phyloP scores from a whole-genome alignment of 2,888 invertebrate species.

The Torymus tubicola region DNA sequence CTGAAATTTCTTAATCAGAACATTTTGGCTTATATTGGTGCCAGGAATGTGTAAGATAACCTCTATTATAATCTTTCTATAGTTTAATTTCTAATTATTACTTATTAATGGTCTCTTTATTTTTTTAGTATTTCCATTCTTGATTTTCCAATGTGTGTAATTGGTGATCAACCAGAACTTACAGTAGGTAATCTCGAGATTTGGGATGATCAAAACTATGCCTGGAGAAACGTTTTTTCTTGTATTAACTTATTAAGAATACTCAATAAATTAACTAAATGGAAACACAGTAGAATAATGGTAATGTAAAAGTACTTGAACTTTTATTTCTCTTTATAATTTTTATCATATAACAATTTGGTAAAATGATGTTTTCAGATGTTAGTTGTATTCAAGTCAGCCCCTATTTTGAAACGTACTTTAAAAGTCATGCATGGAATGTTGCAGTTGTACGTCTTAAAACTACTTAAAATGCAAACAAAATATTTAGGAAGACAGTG shows the following conservation, averaged over 20 bases:
- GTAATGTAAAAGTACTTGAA: constrained; percentile 67
- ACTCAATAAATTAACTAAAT: constrained; percentile 98
- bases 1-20: constrained; percentile 99
- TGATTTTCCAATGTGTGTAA: constrained; percentile 97
- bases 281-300: constrained; percentile 99
- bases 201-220: constrained; percentile 89
- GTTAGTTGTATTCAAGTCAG: constrained; percentile 99
- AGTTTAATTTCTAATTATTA: constrained; percentile 22
- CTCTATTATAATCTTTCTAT: constrained; percentile 52
- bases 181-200: constrained; percentile 94
- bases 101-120: constrained; percentile 14
- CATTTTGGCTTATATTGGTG: constrained; percentile 94
- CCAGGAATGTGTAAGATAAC: constrained; percentile 86
- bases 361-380: constrained; percentile 78
- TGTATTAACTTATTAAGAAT: constrained; percentile 97
- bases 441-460: constrained; percentile 98
- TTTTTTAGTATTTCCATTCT: constrained; percentile 87
- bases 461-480: constrained; percentile 99
- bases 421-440: constrained; percentile 96
- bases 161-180: constrained; percentile 95
- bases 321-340: constrained; percentile 16
- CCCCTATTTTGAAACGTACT: constrained; percentile 97
- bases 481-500: constrained; percentile 99
- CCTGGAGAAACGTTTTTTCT: constrained; percentile 99
- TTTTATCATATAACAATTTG: not conserved